Evolutionary conservation across 2,797 vertebrate genomes (phyloP), one percentile per base, ranked within the genome.

Genomic region (Danionella dracula): DNA sequence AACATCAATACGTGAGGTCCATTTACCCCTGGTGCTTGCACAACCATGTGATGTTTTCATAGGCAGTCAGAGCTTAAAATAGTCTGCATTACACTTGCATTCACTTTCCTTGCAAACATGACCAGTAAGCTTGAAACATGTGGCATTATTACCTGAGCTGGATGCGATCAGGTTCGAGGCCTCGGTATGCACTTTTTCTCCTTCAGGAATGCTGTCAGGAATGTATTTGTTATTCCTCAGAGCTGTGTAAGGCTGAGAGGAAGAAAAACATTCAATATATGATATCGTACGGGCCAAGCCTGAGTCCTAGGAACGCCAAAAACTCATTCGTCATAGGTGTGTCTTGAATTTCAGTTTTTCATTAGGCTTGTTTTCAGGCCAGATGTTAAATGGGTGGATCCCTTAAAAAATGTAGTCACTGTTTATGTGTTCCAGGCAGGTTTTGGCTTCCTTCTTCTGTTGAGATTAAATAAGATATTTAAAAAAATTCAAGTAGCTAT

Each of bases 151-250:
- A 38, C 37, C 27, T 42, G 7, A 12, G 32, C 27, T 4, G 2
- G 21, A 56, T 8, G 15, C 55, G 38, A 55, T 55, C 41, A 55
- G 42, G 31, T 13, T 15, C 41, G 6, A 2, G 84, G 80, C 87
- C 85, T 83, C 85, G 71, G 83, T 81, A 85, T 86, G 83, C 78
- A 82, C 84, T 85, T 88, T 86, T 86, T 86, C 80, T 80, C 71
- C 74, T 80, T 81, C 81, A 83, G 85, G 87, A 88, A 89, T 90
- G 85, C 48, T 76, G 78, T 82, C 81, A 86, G 85, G 87, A 89
- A 88, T 89, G 87, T 90, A 86, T 89, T 90, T 84, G 87, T 86
- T 83, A 77, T 82, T 83, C 20, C 41, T 23, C n/a, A 20, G 35
- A n/a, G 5, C 54, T 48, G 23, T 44, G 53, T 41, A 19, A 55